phyloP scores from a whole-genome alignment of 2,888 invertebrate genomes.

The Meghimatium bilineatum region DNA sequence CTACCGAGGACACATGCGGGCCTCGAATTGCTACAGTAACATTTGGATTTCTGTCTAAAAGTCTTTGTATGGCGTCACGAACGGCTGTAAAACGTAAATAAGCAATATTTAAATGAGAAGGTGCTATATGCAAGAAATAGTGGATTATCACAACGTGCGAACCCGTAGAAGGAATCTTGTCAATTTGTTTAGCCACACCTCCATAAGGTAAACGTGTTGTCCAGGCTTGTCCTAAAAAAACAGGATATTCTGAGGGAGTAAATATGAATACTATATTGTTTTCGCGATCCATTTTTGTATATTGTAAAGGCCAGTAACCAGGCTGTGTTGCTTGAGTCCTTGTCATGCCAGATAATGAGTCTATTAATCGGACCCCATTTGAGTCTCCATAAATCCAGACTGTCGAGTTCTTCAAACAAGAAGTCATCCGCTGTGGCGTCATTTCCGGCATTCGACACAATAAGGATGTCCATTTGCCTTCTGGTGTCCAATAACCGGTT shows the following conservation, averaged over 20 bases:
- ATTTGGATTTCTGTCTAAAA: conserved; percentile 27
- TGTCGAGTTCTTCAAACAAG: conserved; percentile 20
- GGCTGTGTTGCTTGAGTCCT: background rate
- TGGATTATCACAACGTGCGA: conserved; percentile 24
- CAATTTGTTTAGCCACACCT: conserved; percentile 31
- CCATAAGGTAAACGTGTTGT: background rate
- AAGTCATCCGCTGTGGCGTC: background rate
- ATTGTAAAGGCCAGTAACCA: background rate
- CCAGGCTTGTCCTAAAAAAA: background rate
- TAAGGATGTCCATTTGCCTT: conserved; percentile 10
- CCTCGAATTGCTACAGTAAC: conserved; percentile 30
- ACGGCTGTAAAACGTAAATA: conserved; percentile 4
- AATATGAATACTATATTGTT: background rate
- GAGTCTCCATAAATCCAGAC: conserved; percentile 41
- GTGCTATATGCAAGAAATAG: conserved; percentile 27
- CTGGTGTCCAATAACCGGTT: conserved; percentile 20
- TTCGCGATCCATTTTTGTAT: background rate
- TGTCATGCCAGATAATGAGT: background rate
- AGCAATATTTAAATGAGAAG: conserved; percentile 24
- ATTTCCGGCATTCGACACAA: background rate
- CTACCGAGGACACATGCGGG: conserved; percentile 16
- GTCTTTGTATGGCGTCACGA: conserved; percentile 9
- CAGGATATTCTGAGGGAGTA: conserved; percentile 30
- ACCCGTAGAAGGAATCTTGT: conserved; percentile 23
- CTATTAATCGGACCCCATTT: conserved; percentile 16